phyloP scores from a whole-genome alignment of 2,113 vertebrate genomes.

The Poecilia latipinna region DNA sequence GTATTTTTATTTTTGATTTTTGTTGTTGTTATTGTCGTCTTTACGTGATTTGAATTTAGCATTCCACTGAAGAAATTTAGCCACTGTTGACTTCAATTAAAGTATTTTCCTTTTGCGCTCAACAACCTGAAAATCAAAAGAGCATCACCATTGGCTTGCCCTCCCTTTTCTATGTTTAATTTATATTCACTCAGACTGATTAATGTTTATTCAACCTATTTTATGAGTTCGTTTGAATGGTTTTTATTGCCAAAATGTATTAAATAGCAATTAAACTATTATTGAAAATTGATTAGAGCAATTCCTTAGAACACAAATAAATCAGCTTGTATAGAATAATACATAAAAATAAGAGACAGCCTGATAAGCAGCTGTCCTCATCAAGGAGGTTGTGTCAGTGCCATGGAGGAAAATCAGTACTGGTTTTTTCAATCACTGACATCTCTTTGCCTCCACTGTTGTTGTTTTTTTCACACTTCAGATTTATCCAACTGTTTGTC shows the following conservation, averaged over 20 bases:
- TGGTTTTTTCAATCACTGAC: constrained; percentile 11
- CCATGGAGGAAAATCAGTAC: constrained; percentile 51
- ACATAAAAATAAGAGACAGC: neutral
- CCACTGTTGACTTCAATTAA: too few species aligned
- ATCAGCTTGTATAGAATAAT: neutral
- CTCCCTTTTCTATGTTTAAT: neutral
- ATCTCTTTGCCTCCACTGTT: constrained; percentile 1
- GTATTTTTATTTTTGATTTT: neutral
- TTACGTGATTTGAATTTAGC: neutral
- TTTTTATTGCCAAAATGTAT: neutral
- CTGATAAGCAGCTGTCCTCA: neutral
- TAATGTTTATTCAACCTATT: neutral
- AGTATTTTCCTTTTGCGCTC: too few species aligned
- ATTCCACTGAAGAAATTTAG: too few species aligned
- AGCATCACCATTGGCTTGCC: neutral
- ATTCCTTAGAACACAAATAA: neutral
- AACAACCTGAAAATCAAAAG: neutral
- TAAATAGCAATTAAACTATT: neutral
- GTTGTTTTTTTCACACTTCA: constrained; percentile 25
- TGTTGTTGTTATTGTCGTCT: too few species aligned
- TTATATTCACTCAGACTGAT: neutral
- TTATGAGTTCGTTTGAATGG: neutral
- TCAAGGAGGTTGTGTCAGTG: constrained; percentile 49
- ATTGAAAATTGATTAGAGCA: neutral
- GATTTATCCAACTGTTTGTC: constrained; percentile 29